Base-by-base conservation (phyloP, 2,113 vertebrate species). In the Cryptotis parvus region DNA sequence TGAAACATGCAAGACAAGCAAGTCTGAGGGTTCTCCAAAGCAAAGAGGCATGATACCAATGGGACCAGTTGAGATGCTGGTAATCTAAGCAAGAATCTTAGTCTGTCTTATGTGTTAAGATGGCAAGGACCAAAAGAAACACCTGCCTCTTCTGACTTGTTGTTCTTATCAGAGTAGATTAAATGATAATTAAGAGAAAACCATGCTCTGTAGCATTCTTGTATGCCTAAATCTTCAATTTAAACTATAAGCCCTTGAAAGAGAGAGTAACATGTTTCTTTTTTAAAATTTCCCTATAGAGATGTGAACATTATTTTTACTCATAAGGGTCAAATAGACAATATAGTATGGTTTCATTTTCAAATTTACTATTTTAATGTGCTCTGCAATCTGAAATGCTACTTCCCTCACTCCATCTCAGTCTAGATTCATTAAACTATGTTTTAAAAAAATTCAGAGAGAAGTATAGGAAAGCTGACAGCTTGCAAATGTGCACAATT, bases 1-100 rank as follows among this genome's bases (percentile, higher is more conserved):
- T 78, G 83, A 89, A 69, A 94, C 91, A 73, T 61, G 82, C 61
- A 83, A 79, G n/a, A 27, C 68, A 39, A 76, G 76, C 33, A 68
- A 31, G 68, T 29, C 89, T 94, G 83, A 61, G 43, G 49, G n/a
- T n/a, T 33, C 63, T 89, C 68, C 76, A 83, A 14, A 58, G n/a
- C 55, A 24, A 10, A 68, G 84, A 85, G 15, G 14, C 55, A 2
- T 16, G 37, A n/a, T 37, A 11, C 41, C 58, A 27, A 52, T 1
- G 18, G 55, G 24, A 35, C 10, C 31, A 4, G 14, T 31, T 18
- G 73, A 49, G 43, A 84, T 84, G 37, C 73, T 89, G 75, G 31
- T 39, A n/a, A 39, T 12, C 1, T 61, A 80, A 41, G 3, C 1
- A n/a, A 27, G 18, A 1, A 26, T 41, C 31, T 80, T 24, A 39